Percentiles rank a stretch among this genome's conserved stretches.
phyloP scores from a whole-genome alignment of 2,888 invertebrate genomes.

The Ectemnius continuus region DNA sequence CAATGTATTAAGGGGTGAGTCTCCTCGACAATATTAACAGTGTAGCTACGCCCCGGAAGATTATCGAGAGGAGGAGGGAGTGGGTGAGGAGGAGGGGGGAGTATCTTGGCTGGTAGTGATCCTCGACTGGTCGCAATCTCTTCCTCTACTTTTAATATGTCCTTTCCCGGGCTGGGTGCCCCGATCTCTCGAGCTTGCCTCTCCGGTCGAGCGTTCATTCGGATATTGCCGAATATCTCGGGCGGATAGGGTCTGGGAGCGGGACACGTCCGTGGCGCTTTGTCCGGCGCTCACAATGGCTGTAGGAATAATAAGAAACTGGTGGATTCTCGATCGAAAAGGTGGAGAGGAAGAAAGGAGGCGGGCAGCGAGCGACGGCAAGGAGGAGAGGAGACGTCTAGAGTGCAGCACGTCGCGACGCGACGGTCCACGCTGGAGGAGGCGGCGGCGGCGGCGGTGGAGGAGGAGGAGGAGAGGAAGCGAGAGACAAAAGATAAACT shows the following conservation, averaged over 20 bases:
- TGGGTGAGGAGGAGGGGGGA: not conserved
- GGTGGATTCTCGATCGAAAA: conserved; percentile 69
- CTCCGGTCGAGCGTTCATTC: conserved; percentile 64
- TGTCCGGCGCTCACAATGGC: conserved; percentile 66
- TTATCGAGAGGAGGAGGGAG: not conserved
- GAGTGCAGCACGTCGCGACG: no score
- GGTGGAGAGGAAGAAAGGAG: conserved; percentile 44
- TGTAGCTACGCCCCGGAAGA: not conserved
- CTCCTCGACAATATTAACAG: not conserved
- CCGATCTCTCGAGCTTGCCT: conserved; percentile 40
- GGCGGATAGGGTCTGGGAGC: conserved; percentile 58
- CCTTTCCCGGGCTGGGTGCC: conserved; percentile 34
- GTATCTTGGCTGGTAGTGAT: conserved; percentile 15
- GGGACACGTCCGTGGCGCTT: conserved; percentile 57
- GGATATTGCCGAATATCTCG: conserved; percentile 70
- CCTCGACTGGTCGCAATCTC: conserved; percentile 27
- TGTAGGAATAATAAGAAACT: conserved; percentile 69
- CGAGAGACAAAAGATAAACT: conserved; percentile 71
- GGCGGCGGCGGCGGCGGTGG: conserved; percentile 21
- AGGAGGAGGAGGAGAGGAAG: conserved; percentile 20
- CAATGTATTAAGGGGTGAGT: not conserved
- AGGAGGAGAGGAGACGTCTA: not conserved
- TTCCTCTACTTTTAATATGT: conserved; percentile 50
- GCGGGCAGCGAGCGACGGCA: conserved; percentile 4
- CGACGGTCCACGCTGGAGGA: conserved; percentile 1